Evolutionary conservation across 2,888 invertebrate genomes (phyloP).

Genomic region (Sylvicola cinctus): DNA sequence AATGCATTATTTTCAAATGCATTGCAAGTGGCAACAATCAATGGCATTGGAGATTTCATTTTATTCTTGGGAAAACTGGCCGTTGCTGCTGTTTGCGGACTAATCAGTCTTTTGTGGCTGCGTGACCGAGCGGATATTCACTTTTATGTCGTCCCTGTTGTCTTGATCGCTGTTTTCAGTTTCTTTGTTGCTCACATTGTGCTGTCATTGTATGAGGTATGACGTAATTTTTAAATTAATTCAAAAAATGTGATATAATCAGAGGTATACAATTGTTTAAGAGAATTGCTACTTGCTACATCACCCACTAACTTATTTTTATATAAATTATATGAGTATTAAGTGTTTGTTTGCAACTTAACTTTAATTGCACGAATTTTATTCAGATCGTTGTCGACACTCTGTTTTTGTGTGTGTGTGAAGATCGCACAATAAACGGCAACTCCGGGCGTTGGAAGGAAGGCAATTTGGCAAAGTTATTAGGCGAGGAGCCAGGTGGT

Average conservation of each 20-base stretch:
- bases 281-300: no score
- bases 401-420: constrained; percentile 81
- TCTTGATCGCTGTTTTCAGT: constrained; percentile 64
- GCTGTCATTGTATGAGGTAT: constrained; percentile 79
- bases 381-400: constrained; percentile 88
- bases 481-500: constrained; percentile 26
- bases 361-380: no score
- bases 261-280: no score
- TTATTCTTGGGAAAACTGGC: constrained; percentile 62
- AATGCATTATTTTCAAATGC: constrained; percentile 64
- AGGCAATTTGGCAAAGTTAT: constrained; percentile 34
- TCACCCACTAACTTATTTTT: no score
- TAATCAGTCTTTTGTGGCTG: constrained; percentile 54
- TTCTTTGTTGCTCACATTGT: constrained; percentile 89
- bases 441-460: constrained; percentile 42
- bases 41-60: constrained; percentile 82
- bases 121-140: constrained; percentile 51
- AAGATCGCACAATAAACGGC: constrained; percentile 70
- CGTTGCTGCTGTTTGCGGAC: constrained; percentile 66
- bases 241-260: no score
- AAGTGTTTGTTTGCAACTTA: no score
- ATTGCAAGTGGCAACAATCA: constrained; percentile 75
- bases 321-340: no score
- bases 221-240: no score
- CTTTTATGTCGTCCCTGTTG: constrained; percentile 70